Evolutionary conservation across 2,797 vertebrate genomes (phyloP).

Genomic region (Dromococcyx pavoninus): DNA sequence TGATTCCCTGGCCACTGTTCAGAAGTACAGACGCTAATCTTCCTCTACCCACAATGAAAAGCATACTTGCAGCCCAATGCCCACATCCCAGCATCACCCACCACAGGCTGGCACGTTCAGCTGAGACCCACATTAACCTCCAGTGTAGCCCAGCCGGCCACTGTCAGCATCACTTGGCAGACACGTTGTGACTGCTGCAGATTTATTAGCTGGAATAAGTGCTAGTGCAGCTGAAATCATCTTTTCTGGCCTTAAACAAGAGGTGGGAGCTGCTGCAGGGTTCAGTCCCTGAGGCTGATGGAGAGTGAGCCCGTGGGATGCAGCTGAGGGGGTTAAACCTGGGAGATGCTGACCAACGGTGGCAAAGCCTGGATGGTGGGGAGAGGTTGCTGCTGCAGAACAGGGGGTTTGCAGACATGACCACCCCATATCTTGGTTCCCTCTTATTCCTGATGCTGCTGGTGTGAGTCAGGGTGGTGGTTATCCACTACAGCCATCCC

Average conservation of each 20-base stretch:
- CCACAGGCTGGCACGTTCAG: not conserved
- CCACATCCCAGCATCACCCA: not conserved
- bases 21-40: not conserved
- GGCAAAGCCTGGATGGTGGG: not conserved
- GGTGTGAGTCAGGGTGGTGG: not conserved
- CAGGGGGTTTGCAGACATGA: not conserved
- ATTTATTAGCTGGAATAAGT: not conserved
- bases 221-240: not conserved
- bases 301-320: not conserved
- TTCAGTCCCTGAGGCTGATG: not conserved
- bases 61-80: not conserved
- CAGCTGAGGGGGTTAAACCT: fast-evolving
- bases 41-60: not conserved
- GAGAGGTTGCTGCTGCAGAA: not conserved
- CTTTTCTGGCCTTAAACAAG: not conserved
- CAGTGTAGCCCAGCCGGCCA: fast-evolving
- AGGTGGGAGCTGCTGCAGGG: not conserved
- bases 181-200: not conserved
- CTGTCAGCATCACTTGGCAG: not conserved
- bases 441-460: not conserved
- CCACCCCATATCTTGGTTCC: not conserved
- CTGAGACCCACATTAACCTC: not conserved
- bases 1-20: fast-evolving
- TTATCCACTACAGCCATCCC: not conserved
- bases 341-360: fast-evolving